Conservation (phyloP, 2,888 invertebrate genomes). For the Dicyrtomina minuta region DNA sequence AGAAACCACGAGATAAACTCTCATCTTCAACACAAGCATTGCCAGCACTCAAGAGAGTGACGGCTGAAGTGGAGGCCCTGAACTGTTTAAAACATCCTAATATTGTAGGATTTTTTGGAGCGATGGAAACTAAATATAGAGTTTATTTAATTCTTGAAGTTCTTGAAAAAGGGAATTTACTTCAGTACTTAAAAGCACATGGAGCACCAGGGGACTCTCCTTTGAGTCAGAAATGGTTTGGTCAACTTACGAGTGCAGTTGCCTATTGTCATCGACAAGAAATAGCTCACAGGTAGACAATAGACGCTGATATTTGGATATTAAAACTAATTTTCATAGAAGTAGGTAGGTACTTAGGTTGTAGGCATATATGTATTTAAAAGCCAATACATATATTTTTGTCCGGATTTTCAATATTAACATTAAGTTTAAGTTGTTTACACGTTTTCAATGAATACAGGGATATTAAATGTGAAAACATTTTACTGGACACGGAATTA, state of each 20-base stretch:
- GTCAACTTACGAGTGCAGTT: conserved; percentile 31
- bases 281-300: conserved; percentile 30
- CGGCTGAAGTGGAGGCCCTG: conserved; percentile 28
- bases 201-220: conserved; percentile 3
- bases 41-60: conserved; percentile 4
- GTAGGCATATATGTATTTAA: background rate
- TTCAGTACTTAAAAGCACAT: conserved; percentile 17
- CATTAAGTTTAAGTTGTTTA: background rate
- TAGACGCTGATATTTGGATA: too few relatives aligned
- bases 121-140: conserved; percentile 25
- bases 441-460: too few relatives aligned
- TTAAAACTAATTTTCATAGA: too few relatives aligned
- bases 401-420: background rate
- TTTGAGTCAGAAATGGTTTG: conserved; percentile 30
- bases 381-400: background rate
- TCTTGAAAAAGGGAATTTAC: conserved; percentile 27
- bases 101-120: conserved; percentile 29
- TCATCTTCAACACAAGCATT: background rate
- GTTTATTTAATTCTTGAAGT: conserved; percentile 32
- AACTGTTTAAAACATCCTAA: conserved; percentile 33
- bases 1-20: conserved; percentile 13
- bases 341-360: too few relatives aligned
- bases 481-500: conserved; percentile 23
- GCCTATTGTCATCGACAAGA: conserved; percentile 25
- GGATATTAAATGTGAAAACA: conserved; percentile 39